phyloP scores from a whole-genome alignment of 2,113 vertebrate species.

The Dicaeum eximium region DNA sequence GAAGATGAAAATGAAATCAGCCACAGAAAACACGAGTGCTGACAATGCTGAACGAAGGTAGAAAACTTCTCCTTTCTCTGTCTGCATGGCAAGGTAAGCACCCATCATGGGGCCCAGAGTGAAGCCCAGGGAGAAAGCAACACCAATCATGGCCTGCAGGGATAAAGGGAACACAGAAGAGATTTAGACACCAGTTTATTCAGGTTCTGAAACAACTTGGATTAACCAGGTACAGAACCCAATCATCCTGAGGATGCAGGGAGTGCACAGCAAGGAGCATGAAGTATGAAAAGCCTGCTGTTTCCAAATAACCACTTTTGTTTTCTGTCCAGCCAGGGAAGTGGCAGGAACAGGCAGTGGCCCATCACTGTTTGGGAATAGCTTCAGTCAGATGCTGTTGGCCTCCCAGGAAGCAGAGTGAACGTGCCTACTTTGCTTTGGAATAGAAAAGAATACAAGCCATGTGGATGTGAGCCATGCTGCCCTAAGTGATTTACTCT shows the following conservation, averaged over 20 bases:
- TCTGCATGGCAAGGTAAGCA: slow-evolving; percentile 80
- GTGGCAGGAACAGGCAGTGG: not conserved
- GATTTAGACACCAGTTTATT: not conserved
- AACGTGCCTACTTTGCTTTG: not conserved
- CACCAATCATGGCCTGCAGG: slow-evolving; percentile 89
- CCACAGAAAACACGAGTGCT: slow-evolving; percentile 79
- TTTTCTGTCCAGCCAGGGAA: not conserved
- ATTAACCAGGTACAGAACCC: not conserved
- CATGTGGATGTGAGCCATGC: not conserved
- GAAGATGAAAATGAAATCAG: slow-evolving; percentile 86
- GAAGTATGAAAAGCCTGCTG: not conserved
- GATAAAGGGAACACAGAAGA: not conserved
- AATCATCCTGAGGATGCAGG: not conserved
- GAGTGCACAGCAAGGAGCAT: not conserved
- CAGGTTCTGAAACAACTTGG: not conserved
- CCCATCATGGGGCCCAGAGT: slow-evolving; percentile 93
- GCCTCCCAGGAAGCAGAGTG: not conserved
- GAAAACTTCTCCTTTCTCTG: slow-evolving; percentile 72
- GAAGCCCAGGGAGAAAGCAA: slow-evolving; percentile 95
- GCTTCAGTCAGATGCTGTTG: not conserved
- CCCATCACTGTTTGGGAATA: not conserved
- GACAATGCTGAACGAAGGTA: slow-evolving; percentile 80
- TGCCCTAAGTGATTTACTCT: not conserved
- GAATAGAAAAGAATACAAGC: not conserved
- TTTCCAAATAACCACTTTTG: not conserved